Conservation (phyloP, 2,888 invertebrate genomes). For the Drosophila prostipennis region DNA sequence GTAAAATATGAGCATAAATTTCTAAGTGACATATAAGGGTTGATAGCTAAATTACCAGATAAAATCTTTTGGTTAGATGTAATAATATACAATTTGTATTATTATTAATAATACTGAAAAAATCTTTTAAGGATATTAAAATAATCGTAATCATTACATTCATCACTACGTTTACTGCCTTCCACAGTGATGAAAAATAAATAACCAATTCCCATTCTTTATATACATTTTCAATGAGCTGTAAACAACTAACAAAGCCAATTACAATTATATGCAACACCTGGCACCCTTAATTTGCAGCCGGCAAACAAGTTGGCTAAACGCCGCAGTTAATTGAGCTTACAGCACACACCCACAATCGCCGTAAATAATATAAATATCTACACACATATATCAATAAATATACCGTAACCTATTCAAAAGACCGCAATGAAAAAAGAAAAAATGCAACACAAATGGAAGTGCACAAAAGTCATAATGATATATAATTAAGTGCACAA, state of each 20-base stretch:
- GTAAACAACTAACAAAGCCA: background rate
- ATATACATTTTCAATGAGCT: background rate
- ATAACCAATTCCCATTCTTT: too few relatives aligned
- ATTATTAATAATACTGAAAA: too few relatives aligned
- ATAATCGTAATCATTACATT: too few relatives aligned
- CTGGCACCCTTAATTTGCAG: conserved; percentile 12
- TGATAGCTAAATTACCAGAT: too few relatives aligned
- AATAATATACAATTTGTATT: too few relatives aligned
- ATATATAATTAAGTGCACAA: conserved; percentile 53
- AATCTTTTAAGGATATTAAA: too few relatives aligned
- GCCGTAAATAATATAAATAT: conserved; percentile 1
- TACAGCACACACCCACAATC: conserved; percentile 50
- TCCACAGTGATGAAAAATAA: too few relatives aligned
- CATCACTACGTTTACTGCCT: too few relatives aligned
- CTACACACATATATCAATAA: background rate
- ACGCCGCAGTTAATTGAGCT: conserved; percentile 47
- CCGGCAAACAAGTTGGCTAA: conserved; percentile 18
- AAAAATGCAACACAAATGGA: conserved; percentile 18
- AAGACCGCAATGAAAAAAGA: conserved; percentile 1
- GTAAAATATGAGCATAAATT: background rate
- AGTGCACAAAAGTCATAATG: conserved; percentile 53
- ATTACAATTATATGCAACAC: conserved; percentile 20
- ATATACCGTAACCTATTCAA: conserved; percentile 16
- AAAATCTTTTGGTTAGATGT: too few relatives aligned
- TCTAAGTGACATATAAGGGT: too few relatives aligned